Conservation (phyloP, 2,888 invertebrate species). For the Rhabditoides inermis region DNA sequence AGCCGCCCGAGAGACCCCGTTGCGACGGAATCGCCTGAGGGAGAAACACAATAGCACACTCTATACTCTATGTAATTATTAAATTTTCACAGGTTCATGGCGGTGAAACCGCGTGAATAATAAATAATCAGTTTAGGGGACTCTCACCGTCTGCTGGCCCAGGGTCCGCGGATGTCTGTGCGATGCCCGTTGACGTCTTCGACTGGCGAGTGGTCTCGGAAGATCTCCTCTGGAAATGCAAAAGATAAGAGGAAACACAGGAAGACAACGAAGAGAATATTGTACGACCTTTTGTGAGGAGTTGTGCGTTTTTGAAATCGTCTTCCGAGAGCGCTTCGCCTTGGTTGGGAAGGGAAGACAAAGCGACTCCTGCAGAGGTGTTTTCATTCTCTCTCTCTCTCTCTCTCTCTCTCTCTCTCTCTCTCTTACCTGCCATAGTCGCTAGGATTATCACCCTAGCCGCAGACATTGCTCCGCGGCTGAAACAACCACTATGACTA, state of each 20-base stretch:
- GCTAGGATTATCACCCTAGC: too few species aligned
- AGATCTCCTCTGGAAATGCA: conserved; percentile 33
- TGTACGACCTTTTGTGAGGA: conserved; percentile 24
- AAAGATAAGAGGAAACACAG: neutral
- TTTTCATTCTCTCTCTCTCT: too few species aligned
- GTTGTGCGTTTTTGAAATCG: conserved; percentile 39
- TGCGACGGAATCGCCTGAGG: conserved; percentile 23
- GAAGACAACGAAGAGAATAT: neutral
- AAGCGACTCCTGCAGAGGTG: too few species aligned
- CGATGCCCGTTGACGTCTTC: conserved; percentile 43
- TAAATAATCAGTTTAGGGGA: neutral
- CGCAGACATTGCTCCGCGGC: too few species aligned
- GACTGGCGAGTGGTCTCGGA: conserved; percentile 35
- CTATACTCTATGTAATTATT: too few species aligned
- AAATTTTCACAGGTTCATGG: too few species aligned
- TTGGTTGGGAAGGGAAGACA: neutral
- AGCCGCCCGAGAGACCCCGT: conserved; percentile 46
- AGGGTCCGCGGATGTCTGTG: conserved; percentile 38
- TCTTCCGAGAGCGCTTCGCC: conserved; percentile 12
- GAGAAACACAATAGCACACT: neutral
- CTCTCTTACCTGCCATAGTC: too few species aligned
- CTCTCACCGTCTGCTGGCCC: conserved; percentile 16
- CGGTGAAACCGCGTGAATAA: neutral
- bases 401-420: too few species aligned
- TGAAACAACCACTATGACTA: too few species aligned